phyloP scores from a whole-genome alignment of 2,797 vertebrate genomes.

The Hylomyscus alleni region DNA sequence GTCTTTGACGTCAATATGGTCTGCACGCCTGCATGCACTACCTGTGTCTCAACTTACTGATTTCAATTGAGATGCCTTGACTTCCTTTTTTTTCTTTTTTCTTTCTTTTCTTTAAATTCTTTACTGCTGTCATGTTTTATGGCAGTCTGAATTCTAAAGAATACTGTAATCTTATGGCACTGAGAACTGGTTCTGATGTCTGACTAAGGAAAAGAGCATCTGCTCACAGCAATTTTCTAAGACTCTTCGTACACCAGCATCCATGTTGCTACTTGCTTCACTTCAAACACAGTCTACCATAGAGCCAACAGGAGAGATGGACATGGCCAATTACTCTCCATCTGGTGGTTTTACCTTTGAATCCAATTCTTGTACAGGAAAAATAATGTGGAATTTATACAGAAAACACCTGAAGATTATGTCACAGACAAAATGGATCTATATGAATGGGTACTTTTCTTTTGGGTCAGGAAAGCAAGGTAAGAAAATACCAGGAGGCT shows the following conservation, averaged over 20 bases:
- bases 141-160: slow-evolving; percentile 46
- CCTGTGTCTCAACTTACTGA: background rate
- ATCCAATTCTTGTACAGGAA: background rate
- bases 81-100: slow-evolving; percentile 13
- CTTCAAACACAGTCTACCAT: background rate
- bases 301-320: background rate
- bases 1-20: background rate
- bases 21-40: background rate
- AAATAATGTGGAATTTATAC: slow-evolving; percentile 12
- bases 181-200: slow-evolving; percentile 9
- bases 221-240: slow-evolving; percentile 10
- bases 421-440: background rate
- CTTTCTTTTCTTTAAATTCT: slow-evolving; percentile 7
- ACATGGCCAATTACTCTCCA: background rate
- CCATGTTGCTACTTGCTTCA: background rate
- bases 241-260: background rate
- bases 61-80: background rate
- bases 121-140: slow-evolving; percentile 47
- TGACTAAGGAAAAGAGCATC: background rate
- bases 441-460: background rate
- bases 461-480: background rate
- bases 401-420: slow-evolving; percentile 46
- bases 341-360: background rate
- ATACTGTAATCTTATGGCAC: background rate
- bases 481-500: background rate